Percentiles rank a stretch among this genome's conserved stretches.
Conservation (phyloP, 1,140 invertebrate genomes). For the Teleopsis dalmanni region DNA sequence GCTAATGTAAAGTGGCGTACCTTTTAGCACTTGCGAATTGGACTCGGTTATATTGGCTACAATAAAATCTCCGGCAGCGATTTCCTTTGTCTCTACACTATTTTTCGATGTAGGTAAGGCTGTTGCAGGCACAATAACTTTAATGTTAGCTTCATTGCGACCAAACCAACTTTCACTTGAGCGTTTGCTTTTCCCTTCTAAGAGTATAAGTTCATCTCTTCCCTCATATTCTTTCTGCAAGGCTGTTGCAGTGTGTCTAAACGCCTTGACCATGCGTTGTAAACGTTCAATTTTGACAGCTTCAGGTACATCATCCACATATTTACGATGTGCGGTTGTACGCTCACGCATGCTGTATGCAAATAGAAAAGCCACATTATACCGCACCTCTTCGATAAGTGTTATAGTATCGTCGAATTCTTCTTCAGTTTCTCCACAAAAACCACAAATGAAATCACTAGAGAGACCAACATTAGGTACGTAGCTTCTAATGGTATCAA, state of each 20-base stretch:
- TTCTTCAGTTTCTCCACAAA: constrained; percentile 91
- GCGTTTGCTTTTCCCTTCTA: constrained; percentile 73
- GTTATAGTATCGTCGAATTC: constrained; percentile 84
- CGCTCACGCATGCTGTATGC: constrained; percentile 95
- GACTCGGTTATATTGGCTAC: constrained; percentile 61
- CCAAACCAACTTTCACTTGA: constrained; percentile 59
- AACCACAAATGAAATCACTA: constrained; percentile 95
- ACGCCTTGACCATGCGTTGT: constrained; percentile 57
- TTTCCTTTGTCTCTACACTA: constrained; percentile 12
- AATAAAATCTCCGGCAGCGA: constrained; percentile 72
- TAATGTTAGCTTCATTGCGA: constrained; percentile 77
- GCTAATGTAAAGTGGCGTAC: constrained; percentile 51
- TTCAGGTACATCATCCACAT: constrained; percentile 73
- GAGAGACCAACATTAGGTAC: constrained; percentile 77
- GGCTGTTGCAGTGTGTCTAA: constrained; percentile 53
- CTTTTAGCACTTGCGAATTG: constrained; percentile 65
- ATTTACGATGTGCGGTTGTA: constrained; percentile 79
- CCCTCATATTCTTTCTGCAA: constrained; percentile 64
- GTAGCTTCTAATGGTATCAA: constrained; percentile 62
- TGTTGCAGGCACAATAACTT: constrained; percentile 62
- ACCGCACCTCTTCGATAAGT: constrained; percentile 74
- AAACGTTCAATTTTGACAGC: constrained; percentile 66
- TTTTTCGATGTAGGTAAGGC: constrained; percentile 43
- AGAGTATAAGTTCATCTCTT: constrained; percentile 66
- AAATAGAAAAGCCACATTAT: constrained; percentile 79